Evolutionary conservation across 2,797 vertebrate genomes (phyloP), one percentile per base, ranked within the genome.

Genomic region (Nasua narica): DNA sequence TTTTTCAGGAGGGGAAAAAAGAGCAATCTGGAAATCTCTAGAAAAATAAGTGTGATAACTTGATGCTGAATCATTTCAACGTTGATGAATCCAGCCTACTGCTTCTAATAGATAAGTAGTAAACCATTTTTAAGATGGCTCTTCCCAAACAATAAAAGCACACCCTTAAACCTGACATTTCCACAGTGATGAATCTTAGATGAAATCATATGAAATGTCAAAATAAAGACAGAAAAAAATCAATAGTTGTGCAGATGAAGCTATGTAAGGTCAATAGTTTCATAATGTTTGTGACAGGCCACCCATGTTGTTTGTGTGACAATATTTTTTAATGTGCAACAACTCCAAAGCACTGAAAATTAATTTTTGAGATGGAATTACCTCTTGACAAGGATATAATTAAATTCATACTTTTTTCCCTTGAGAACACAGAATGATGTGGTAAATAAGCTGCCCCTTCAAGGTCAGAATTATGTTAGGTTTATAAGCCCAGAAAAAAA

Each of bases 141-240:
- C 97, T 98, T 93, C 87, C 91, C 78, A 98, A 98, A 98, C 96
- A 98, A 98, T 97, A 97, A 98, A 96, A 98, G 93, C 65, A 93
- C 54, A 96, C 87, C 50, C 97, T 98, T 97, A 98, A 98, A 98
- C 92, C 10, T 98, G 98, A 98, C 98, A 99, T 98, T 98, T 98
- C 97, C 95, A 96, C 98, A 98, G 96, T 98, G 98, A 98, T 97
- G 98, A 98, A 98, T 98, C 98, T 98, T 98, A 98, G 98, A 98
- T 97, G 98, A 98, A 98, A 98, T 98, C 97, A 98, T 96, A 96
- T 96, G 96, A 98, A 98, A 98, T 98, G 98, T 98, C 98, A 98
- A 98, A 98, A 98, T 96, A 97, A 98, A 98, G 97, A 92, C 95
- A 97, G 95, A 94, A 95, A 93, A 98, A 98, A 98, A 98, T 98